These are phyloP conservation scores for Theristicus caerulescens DNA, from an alignment of 2,113 vertebrate species.

Conservation along the genomic window DNA sequence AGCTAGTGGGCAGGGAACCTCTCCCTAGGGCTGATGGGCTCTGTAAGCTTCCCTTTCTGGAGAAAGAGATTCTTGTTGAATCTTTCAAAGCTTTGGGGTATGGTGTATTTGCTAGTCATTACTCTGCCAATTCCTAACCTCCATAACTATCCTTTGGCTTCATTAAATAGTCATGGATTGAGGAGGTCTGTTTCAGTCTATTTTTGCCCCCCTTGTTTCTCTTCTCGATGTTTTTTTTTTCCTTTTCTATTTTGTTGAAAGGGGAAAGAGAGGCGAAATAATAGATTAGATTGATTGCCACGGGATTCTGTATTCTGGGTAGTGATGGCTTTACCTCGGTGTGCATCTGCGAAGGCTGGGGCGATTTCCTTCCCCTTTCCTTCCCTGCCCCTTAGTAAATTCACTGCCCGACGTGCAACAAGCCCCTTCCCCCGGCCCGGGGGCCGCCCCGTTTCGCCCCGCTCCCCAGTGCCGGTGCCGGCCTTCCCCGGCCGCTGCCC, in stretches of 20 bases:
- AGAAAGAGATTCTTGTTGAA: background rate
- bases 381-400: background rate
- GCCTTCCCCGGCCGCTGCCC: too few relatives aligned
- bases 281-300: background rate
- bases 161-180: background rate
- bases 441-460: background rate
- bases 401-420: background rate
- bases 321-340: background rate
- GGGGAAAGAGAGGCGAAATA: background rate
- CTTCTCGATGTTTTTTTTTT: accelerated
- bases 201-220: background rate
- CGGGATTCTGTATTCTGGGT: background rate
- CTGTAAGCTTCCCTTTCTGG: background rate
- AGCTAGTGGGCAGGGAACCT: background rate
- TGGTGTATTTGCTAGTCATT: background rate
- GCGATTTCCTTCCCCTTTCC: background rate
- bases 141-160: background rate
- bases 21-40: background rate
- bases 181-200: background rate
- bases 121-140: background rate
- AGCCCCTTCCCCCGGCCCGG: background rate
- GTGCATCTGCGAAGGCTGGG: background rate
- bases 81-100: background rate
- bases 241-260: background rate
- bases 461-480: background rate